Base-by-base conservation (phyloP, 2,888 invertebrate species). In the Choristoneura rosaceana region DNA sequence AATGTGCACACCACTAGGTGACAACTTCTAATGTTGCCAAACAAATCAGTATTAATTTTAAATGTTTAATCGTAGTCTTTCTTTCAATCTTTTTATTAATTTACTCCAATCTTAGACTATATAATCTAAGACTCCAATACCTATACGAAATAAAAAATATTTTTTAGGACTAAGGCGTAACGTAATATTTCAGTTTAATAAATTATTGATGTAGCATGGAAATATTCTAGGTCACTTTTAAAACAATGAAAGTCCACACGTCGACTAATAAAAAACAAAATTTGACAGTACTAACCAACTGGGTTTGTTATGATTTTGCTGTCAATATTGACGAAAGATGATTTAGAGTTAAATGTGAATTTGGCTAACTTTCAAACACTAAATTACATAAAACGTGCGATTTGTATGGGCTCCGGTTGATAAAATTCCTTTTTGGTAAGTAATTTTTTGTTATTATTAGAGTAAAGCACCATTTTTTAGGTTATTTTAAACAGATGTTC, bases 301-400 rank as follows among this genome's bases (percentile, higher is more conserved):
- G n/a, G 64, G 70, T 73, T 59, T 73, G 70, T 74, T 73, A 68
- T 74, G 70, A 68, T 71, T 71, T 47, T 17, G 52, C 52, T 66
- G 61, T 70, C 70, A 66, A 62, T 66, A 67, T 71, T 71, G 62
- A 63, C 43, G 17, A 67, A 70, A 60, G 33, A 8, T 47, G 12
- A 25, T 43, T 55, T 17, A 45, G 0, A 25, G 14, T 55, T 14
- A 38, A 41, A 38, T 45, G 45, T 45, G 17, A 14, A 62, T 25
- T 43, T 62, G 25, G 25, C 25, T 45, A 3, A 25, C 25, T 62
- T 45, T 0, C 34, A 34, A 34, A n/a, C 55, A 12, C 10, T 14
- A 15, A 33, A 55, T 61, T 41, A 38, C 43, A 55, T 33, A 50
- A 7, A 45, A 17, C 34, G 34, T 66, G 43, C 8, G 52, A 47